These are phyloP conservation scores for Bombus soroeensis DNA, from an alignment of 1,140 invertebrate species.

Conservation along the genomic window DNA sequence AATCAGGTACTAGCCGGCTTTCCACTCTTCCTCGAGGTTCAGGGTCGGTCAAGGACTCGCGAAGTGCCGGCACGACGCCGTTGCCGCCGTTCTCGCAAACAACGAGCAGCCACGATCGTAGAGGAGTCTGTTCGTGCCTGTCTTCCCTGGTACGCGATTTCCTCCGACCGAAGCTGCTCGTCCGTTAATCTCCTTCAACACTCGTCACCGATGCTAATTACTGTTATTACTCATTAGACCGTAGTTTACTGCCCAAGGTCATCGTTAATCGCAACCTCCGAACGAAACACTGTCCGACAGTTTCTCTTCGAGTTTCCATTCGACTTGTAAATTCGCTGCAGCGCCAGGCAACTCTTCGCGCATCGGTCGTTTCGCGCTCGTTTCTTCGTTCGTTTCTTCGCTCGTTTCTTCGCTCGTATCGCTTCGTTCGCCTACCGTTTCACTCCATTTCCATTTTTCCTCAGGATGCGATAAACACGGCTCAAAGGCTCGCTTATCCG, in stretches of 20 bases:
- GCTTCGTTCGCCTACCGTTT: neutral
- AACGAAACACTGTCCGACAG: neutral
- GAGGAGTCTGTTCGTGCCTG: neutral
- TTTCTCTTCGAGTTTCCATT: neutral
- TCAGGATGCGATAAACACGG: constrained; percentile 27
- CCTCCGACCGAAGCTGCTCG: neutral
- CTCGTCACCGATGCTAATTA: constrained; percentile 69
- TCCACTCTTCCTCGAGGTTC: constrained; percentile 73
- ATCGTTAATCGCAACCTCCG: neutral
- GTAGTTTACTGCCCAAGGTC: constrained; percentile 68
- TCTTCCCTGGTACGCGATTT: no score
- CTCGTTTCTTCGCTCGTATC: neutral
- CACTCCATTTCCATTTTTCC: constrained; percentile 39
- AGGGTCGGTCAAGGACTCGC: constrained; percentile 80
- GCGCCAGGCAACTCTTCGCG: neutral
- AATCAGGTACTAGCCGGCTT: constrained; percentile 64
- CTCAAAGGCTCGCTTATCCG: constrained; percentile 37
- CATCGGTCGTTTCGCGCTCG: neutral
- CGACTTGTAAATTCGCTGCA: neutral
- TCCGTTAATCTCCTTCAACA: constrained; percentile 57
- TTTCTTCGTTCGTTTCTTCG: neutral
- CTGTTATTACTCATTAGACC: constrained; percentile 71
- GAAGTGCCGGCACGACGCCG: constrained; percentile 53
- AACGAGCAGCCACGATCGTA: constrained; percentile 2
- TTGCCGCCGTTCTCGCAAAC: constrained; percentile 16